Evolutionary conservation across 2,113 vertebrate genomes (phyloP).

Genomic region (Tamias sibiricus): DNA sequence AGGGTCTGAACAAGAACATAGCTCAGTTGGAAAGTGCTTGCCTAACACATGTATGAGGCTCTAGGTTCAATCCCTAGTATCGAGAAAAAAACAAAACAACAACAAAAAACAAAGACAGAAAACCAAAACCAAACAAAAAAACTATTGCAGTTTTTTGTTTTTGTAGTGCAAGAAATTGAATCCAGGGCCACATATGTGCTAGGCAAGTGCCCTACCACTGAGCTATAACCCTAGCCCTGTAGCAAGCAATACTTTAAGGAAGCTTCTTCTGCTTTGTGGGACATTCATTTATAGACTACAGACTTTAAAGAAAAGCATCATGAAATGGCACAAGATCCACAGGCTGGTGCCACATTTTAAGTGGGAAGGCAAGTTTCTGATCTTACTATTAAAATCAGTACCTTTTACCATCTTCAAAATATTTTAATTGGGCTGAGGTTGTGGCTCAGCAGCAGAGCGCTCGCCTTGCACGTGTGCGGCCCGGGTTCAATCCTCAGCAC

Average conservation of each 20-base stretch:
- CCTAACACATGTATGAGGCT: too few species aligned
- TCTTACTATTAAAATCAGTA: background rate
- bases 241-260: background rate
- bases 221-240: background rate
- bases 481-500: too few species aligned
- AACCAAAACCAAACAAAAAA: background rate
- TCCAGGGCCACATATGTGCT: background rate
- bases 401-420: conserved; percentile 10
- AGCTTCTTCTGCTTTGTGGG: background rate
- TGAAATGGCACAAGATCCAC: background rate
- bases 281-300: background rate
- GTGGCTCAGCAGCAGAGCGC: too few species aligned
- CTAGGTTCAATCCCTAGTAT: background rate
- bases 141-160: background rate
- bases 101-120: background rate
- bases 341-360: background rate
- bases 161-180: background rate
- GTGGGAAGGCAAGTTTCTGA: background rate
- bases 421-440: background rate
- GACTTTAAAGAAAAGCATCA: background rate
- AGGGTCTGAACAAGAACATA: background rate
- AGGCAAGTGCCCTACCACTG: background rate
- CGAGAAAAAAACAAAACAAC: background rate
- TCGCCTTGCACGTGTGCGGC: too few species aligned
- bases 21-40: background rate